Base-by-base conservation (phyloP, 2,113 vertebrate species). In the Mobula birostris region DNA sequence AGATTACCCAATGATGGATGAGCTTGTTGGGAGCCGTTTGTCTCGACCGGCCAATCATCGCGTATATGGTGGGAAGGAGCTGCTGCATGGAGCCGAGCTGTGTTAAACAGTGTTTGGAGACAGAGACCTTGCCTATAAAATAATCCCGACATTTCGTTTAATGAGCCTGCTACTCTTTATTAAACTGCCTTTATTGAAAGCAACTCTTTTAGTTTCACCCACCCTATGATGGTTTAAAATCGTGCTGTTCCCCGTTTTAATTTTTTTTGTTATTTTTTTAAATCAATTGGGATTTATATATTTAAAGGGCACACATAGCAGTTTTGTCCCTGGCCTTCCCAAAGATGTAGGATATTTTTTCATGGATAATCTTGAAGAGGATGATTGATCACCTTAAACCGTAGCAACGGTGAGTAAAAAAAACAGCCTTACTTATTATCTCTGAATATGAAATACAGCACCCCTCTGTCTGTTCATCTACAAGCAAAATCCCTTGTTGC, bases 401-500 rank as follows among this genome's bases (percentile, higher is more conserved):
- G 91, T 74, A 27, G 24, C 32, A 93, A 76, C 24, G 72, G 91
- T 93, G 91, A 93, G 91, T 93, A 93, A 56, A 48, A 48, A 36
- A 36, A 9, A 12, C 40, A 29, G 70, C 27, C 58, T 63, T 58
- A 88, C 83, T 63, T n/a, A 68, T 17, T 88, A 61, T 87, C 11
- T 29, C 27, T 87, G 11, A 90, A 29, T 68, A 32, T 66, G n/a
- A 66, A 32, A 66, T 17, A 5, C 48, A 85, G 48, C 48, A 9
- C 56, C 66, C 5, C 68, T 70, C 68, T 63, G 15, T 68, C 63
- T 90, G 85, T 61, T 66, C 0, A 66, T 68, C 61, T 17, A 7
- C n/a, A 36, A 17, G n/a, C 77, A 36, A 36, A n/a, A 15, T 32
- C n/a, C n/a, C 63, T 68, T 66, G 61, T 32, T 90, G 61, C 7